Evolutionary conservation across 30 jellyfish, hydroid and myxozoan species (phyloP).

Genomic region (Cassiopea andromeda): DNA sequence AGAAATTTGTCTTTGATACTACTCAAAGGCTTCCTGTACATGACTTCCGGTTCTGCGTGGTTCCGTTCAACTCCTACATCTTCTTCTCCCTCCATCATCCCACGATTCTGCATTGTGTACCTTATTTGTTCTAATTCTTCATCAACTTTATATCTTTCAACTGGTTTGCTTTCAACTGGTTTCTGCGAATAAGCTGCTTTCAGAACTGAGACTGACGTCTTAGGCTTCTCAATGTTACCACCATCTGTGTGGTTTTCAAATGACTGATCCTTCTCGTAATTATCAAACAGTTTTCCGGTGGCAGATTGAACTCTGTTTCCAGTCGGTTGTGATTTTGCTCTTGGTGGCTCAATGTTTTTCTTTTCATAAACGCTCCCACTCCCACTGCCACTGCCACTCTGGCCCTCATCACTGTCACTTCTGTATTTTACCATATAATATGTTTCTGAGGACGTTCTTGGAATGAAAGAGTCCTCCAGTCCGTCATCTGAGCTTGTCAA

Average conservation of each 20-base stretch:
- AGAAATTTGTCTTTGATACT: slow-evolving; percentile 64
- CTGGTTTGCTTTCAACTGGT: slow-evolving; percentile 36
- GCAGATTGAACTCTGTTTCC: slow-evolving; percentile 68
- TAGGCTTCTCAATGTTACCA: slow-evolving; percentile 35
- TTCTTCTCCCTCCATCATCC: slow-evolving; percentile 41
- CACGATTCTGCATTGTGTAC: slow-evolving; percentile 46
- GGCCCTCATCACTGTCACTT: slow-evolving; percentile 15
- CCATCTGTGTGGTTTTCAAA: slow-evolving; percentile 41
- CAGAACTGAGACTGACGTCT: slow-evolving; percentile 51
- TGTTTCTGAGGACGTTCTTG: slow-evolving; percentile 15
- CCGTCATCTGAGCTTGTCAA: slow-evolving; percentile 58
- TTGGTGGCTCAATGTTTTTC: slow-evolving; percentile 65
- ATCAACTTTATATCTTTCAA: slow-evolving; percentile 58
- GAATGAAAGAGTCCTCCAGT: slow-evolving; percentile 55
- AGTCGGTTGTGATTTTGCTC: slow-evolving; percentile 60
- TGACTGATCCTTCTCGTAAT: slow-evolving; percentile 65
- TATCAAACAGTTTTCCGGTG: slow-evolving; percentile 61
- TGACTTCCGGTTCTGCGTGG: slow-evolving; percentile 40
- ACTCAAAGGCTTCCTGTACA: slow-evolving; percentile 62
- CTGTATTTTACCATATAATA: slow-evolving; percentile 23
- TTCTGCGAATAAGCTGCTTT: slow-evolving; percentile 50
- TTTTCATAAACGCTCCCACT: slow-evolving; percentile 44
- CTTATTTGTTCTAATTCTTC: slow-evolving; percentile 60
- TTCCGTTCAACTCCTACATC: slow-evolving; percentile 16
- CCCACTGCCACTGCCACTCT: not conserved